Percentiles rank a stretch among this genome's conserved stretches.
Evolutionary conservation across 2,113 vertebrate genomes (phyloP).

Genomic region (Corythaeola cristata): DNA sequence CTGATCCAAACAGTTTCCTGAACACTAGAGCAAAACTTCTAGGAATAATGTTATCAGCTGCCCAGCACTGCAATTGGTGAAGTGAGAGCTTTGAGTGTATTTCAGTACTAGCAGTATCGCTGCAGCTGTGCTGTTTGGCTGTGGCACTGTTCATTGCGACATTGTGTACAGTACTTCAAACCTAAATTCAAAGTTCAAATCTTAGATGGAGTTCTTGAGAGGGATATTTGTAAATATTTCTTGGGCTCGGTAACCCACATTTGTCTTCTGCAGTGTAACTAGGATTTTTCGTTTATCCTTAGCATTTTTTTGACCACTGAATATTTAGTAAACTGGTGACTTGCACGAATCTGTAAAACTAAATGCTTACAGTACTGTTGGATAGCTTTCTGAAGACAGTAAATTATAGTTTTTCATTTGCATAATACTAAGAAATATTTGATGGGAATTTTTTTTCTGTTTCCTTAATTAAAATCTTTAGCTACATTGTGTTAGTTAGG

Average conservation of each 20-base stretch:
- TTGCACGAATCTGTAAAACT: neutral
- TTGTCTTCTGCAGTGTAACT: neutral
- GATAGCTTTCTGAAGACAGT: neutral
- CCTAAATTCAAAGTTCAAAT: neutral
- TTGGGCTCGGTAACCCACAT: neutral
- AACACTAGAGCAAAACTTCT: neutral
- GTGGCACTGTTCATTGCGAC: neutral
- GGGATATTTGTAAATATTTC: neutral
- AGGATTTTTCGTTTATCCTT: neutral
- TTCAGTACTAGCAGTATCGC: neutral
- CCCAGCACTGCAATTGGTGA: fast-evolving
- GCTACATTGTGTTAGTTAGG: neutral
- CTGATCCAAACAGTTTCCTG: neutral
- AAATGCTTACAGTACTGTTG: neutral
- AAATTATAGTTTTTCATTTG: neutral
- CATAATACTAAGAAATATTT: neutral
- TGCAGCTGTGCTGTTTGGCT: slow-evolving; percentile 7
- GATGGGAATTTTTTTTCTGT: neutral
- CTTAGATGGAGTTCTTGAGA: neutral
- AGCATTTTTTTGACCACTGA: neutral
- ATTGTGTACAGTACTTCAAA: neutral
- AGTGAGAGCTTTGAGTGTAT: neutral
- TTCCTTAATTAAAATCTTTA: neutral
- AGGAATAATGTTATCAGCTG: neutral
- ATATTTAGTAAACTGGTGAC: neutral